Base-by-base conservation (phyloP, 2,113 vertebrate genomes). In the Oncorhynchus clarkii region DNA sequence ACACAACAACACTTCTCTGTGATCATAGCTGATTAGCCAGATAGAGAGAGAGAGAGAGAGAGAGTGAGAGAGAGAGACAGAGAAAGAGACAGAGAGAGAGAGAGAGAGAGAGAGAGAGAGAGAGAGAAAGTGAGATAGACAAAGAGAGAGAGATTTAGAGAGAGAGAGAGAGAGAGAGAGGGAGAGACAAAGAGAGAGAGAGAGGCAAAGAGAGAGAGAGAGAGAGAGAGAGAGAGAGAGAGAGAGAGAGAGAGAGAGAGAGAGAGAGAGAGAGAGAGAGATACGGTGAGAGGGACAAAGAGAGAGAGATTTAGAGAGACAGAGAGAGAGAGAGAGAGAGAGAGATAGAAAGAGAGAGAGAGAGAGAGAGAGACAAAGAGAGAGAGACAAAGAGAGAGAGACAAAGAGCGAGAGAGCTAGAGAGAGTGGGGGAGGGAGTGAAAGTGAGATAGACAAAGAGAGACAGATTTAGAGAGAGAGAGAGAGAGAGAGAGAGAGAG, bases 21-120 rank as follows among this genome's bases (percentile, higher is more conserved):
- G 74, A 72, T 66, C 62, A 12, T 70, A 26, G 67, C 34, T 31
- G 45, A 76, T 75, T 71, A 85, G 69, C 75, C 16, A 72, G n/a
- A 20, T 6, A 64, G 6, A 65, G 22, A 65, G 5, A 65, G 11
- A 5, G 62, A 1, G 60, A 62, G 22, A 22, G 59, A 24, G 22
- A 34, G 12, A 67, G 6, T 20, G 57, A 59, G 4, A 20, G 14
- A 18, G 13, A 48, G 9, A 49, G 45, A 54, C 24, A 3, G 6
- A n/a, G 29, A n/a, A 34, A 65, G 20, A 12, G 6, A 11, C 1
- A 71, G 7, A 20, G 1, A 24, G 5, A 64, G 22, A 64, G 0
- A 64, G 9, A 26, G 22, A 12, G n/a, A 62, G 22, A 11, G 59
- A 27, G 57, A 59, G 16, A 20, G 9, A n/a, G 66, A 69, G 24